Conservation (phyloP, 2,113 vertebrate genomes). For the Haemorhous mexicanus region DNA sequence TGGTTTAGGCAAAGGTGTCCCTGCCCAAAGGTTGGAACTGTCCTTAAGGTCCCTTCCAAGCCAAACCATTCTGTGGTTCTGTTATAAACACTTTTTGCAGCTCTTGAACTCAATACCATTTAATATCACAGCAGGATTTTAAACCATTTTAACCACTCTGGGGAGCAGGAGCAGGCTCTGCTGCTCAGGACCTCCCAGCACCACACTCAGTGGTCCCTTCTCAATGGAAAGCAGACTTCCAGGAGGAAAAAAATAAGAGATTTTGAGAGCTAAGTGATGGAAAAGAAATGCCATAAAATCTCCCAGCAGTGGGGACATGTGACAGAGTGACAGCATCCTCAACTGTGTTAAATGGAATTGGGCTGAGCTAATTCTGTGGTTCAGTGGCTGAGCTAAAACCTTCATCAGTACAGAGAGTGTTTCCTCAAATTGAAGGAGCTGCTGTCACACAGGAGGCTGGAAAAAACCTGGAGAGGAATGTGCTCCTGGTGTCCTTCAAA, state of each 20-base stretch:
- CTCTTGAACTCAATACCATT: not conserved
- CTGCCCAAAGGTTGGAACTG: not conserved
- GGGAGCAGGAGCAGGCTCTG: not conserved
- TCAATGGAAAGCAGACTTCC: not conserved
- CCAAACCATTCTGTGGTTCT: not conserved
- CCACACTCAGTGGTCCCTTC: not conserved
- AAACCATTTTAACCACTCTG: not conserved
- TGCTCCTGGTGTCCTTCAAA: not conserved
- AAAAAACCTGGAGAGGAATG: not conserved
- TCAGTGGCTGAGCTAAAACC: slow-evolving; percentile 9
- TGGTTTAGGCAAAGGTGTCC: not conserved
- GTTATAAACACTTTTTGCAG: not conserved
- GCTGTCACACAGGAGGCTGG: slow-evolving; percentile 1
- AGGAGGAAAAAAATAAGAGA: not conserved
- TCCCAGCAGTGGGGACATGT: not conserved
- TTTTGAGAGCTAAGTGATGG: not conserved
- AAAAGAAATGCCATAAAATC: not conserved
- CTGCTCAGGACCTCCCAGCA: not conserved
- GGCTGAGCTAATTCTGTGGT: not conserved
- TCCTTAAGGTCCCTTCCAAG: not conserved
- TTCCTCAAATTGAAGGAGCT: not conserved
- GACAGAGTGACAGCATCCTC: not conserved
- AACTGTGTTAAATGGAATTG: not conserved
- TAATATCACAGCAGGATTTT: not conserved
- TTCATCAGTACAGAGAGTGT: not conserved